Base-by-base conservation (phyloP, 2,888 invertebrate genomes). In the Dynastes maya region DNA sequence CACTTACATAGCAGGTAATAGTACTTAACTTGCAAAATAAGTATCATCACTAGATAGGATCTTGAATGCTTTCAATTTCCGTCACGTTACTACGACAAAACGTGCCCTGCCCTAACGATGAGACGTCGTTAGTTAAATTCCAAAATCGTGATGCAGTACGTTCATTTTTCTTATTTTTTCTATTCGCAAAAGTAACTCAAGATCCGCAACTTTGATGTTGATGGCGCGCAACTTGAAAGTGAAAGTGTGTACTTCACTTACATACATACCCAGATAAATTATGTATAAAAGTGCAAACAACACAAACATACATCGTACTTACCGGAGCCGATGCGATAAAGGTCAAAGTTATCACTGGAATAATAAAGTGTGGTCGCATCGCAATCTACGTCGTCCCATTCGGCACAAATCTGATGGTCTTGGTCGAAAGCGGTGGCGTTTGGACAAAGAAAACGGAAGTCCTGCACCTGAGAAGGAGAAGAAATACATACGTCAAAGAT, bases 371-470 rank as follows among this genome's bases (percentile, higher is more conserved):
- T 95, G 16, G 95, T 92, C 51, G 95, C 94, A 84, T 94, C 94
- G 87, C 97, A 97, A 86, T 96, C 96, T 0, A 97, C 95, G 87
- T 97, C 96, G 81, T 95, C 96, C 94, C 96, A 96, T 85, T 96
- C 95, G 67, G 97, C 97, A 88, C 97, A 97, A 32, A 96, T 97
- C 89, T 96, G 96, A 78, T 96, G 95, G 87, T 96, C 96, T 88
- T 97, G 96, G 89, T 97, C 96, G 90, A 97, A 97, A 82, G 96
- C 93, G 1, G 97, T 97, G 83, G 95, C 95, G 84, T 97, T 96
- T 53, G 96, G 96, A 86, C 96, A 97, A 87, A 96, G 92, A 90
- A 97, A 97, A 86, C 96, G 93, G 91, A 94, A 95, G 90, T 95
- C 95, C 88, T 95, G 92, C 79, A 95, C 89, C 93, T 93, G 85